Base-by-base conservation (phyloP, 2,888 invertebrate species). In the Patella depressa region DNA sequence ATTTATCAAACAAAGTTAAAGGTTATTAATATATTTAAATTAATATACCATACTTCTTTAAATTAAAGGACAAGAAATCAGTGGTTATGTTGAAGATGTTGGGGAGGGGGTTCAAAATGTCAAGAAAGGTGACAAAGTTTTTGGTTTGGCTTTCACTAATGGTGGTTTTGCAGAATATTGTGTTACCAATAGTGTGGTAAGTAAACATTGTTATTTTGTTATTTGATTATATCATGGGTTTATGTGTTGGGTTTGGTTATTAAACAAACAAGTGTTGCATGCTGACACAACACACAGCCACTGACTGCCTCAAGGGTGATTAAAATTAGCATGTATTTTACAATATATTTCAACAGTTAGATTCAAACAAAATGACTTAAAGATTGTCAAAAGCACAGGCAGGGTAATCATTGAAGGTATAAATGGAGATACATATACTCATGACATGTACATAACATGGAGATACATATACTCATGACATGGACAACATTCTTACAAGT, bases 131-230 rank as follows among this genome's bases (percentile, higher is more conserved):
- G 94, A 95, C 85, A 93, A 93, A 82, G 94, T 95, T 0, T 91
- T 94, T 57, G 94, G 54, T 90, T 94, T 70, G 93, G 93, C 85
- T 7, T 85, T n/a, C 15, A 93, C 93, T 82, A 69, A 54, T 71
- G 72, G 65, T 53, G 94, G 94, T 2, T 93, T 95, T 87, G 94
- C 94, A 0, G 93, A 94, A 85, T 93, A 94, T 86, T 94, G 94
- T 86, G 89, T 94, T 7, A 93, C 93, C 80, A 79, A 88, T 57
- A 84, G 85, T 54, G 84, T 89, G 82, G 91, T 91, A 74, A 74
- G 81, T 92, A 80, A 45, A 57, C 15, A n/a, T 45, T n/a, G 45
- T 15, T 70, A 15, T 24, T 24, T 24, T n/a, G n/a, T n/a, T 24
- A 24, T 19, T 17, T 71, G n/a, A 71, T 71, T 19, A 24, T 29